phyloP scores from a whole-genome alignment of 2,113 vertebrate species.

The Bos indicus region DNA sequence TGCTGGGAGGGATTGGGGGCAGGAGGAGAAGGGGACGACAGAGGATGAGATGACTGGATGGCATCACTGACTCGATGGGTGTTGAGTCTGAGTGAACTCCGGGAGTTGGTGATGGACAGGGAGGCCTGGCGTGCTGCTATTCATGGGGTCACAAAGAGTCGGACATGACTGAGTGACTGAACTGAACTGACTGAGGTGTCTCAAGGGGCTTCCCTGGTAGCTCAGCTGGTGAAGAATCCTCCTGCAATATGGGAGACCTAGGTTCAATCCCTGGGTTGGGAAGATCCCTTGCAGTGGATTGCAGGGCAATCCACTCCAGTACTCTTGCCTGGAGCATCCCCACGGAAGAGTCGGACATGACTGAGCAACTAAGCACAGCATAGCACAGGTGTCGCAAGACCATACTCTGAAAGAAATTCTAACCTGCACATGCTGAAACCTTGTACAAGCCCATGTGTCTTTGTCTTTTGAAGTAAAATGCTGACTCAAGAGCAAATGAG shows the following conservation, averaged over 20 bases:
- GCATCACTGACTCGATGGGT: no score
- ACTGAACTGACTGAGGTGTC: not conserved
- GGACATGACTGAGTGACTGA: no score
- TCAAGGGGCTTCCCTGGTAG: not conserved
- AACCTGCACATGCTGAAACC: not conserved
- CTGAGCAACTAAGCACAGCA: not conserved
- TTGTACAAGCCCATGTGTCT: not conserved
- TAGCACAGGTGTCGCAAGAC: not conserved
- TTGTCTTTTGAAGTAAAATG: not conserved
- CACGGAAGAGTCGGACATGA: not conserved
- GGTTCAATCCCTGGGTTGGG: not conserved
- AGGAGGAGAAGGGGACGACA: no score
- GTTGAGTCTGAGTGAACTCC: no score
- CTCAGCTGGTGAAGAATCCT: not conserved
- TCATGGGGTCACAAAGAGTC: no score
- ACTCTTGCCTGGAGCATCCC: not conserved
- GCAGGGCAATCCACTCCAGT: not conserved
- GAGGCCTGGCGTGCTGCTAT: no score
- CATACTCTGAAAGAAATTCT: not conserved
- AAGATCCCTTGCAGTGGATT: not conserved
- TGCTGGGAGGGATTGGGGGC: no score
- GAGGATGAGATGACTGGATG: no score
- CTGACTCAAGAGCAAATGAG: not conserved
- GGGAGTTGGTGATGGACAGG: no score
- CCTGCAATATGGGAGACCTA: not conserved